phyloP scores from a whole-genome alignment of 92 coral and sea anemone species.

The Phenganax marumi region DNA sequence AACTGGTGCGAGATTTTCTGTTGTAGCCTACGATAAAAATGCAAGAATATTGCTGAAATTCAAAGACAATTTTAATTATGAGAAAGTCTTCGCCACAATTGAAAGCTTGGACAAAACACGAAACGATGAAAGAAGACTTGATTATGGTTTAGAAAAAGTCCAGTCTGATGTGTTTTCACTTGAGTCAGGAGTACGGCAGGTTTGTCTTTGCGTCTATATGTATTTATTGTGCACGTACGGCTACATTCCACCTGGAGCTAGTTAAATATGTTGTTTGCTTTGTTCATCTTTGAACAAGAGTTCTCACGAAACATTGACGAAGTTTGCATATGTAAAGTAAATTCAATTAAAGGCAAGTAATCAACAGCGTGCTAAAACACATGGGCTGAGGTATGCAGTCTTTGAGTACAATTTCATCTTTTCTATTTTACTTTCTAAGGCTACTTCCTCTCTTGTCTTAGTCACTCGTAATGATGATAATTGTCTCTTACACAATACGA shows the following conservation, averaged over 20 bases:
- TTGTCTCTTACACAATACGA: not conserved
- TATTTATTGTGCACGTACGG: not conserved
- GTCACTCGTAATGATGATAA: not conserved
- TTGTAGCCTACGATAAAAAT: constrained; percentile 36
- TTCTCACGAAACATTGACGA: no score
- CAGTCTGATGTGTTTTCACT: constrained; percentile 36
- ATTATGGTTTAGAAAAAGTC: constrained; percentile 28
- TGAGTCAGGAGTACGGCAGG: constrained; percentile 32
- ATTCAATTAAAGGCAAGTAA: no score
- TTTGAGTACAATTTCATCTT: no score
- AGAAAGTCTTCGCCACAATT: constrained; percentile 2
- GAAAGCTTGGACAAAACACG: constrained; percentile 24
- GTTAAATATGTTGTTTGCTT: no score
- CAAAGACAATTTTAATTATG: constrained; percentile 21
- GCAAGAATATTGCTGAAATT: constrained; percentile 16
- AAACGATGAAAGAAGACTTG: constrained; percentile 29
- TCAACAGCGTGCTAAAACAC: no score
- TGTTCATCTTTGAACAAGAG: no score
- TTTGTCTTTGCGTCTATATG: not conserved
- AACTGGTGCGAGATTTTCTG: constrained; percentile 59
- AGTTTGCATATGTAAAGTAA: no score
- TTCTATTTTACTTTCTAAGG: not conserved
- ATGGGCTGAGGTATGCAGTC: no score
- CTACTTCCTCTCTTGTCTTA: not conserved
- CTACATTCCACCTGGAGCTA: no score